Percentiles rank a stretch among this genome's conserved stretches.
Evolutionary conservation across 2,888 invertebrate genomes (phyloP).

Genomic region (Magallana nippona): DNA sequence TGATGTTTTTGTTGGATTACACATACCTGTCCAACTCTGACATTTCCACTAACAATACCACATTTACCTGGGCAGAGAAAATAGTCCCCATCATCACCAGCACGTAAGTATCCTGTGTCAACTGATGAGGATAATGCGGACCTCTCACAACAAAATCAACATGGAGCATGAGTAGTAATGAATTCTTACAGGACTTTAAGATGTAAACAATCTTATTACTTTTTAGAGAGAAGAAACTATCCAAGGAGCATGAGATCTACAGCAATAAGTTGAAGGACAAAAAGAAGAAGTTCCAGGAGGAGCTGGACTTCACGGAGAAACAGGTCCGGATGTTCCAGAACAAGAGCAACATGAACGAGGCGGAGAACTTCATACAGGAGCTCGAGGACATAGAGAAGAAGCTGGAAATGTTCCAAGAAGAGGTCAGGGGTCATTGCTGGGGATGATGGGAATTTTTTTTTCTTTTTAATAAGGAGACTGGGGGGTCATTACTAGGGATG

Average conservation of each 20-base stretch:
- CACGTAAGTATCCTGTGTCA: too few species aligned
- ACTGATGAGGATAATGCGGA: too few species aligned
- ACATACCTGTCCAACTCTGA: slow-evolving; percentile 75
- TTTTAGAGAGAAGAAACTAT: slow-evolving; percentile 76
- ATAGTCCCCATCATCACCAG: slow-evolving; percentile 78
- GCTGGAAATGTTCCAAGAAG: slow-evolving; percentile 74
- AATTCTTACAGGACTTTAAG: too few species aligned
- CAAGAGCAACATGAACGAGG: slow-evolving; percentile 78
- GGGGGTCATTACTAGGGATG: neutral
- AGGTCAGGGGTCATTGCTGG: slow-evolving; percentile 65
- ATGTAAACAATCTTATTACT: neutral
- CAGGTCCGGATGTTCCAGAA: slow-evolving; percentile 74
- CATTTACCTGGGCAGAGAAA: slow-evolving; percentile 78
- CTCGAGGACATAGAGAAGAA: slow-evolving; percentile 72
- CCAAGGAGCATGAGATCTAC: slow-evolving; percentile 77
- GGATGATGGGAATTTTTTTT: neutral
- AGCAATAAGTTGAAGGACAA: slow-evolving; percentile 72
- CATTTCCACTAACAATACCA: slow-evolving; percentile 76
- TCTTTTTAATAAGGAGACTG: neutral
- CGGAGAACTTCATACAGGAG: slow-evolving; percentile 73
- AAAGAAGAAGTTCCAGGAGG: slow-evolving; percentile 70
- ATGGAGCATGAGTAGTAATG: too few species aligned
- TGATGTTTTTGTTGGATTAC: slow-evolving; percentile 79
- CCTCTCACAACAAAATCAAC: too few species aligned
- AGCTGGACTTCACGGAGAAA: slow-evolving; percentile 67